Percentiles rank a stretch among this genome's conserved stretches.
Evolutionary conservation across 2,113 vertebrate species (phyloP).

Genomic region (Phrynocephalus versicolor): DNA sequence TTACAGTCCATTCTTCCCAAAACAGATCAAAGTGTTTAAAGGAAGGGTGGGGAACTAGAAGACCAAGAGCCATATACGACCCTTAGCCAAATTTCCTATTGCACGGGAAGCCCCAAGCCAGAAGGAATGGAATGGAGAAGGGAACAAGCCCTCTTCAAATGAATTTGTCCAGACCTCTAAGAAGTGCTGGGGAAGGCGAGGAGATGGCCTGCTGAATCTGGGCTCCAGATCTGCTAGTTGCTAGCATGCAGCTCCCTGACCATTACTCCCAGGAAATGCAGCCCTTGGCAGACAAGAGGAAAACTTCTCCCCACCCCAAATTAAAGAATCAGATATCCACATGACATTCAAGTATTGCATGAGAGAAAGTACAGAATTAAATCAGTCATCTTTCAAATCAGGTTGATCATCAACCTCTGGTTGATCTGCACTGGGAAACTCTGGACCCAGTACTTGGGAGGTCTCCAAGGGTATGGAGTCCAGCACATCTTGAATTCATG

Average conservation of each 20-base stretch:
- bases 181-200: background rate
- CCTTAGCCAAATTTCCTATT: background rate
- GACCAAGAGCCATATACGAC: background rate
- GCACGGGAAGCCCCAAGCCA: background rate
- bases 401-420: conserved; percentile 60
- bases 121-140: too few relatives aligned
- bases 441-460: conserved; percentile 60
- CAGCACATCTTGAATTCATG: conserved; percentile 65
- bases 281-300: background rate
- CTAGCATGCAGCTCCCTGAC: background rate
- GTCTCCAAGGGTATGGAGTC: conserved; percentile 59
- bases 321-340: conserved; percentile 45
- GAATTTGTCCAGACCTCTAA: background rate
- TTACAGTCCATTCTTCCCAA: conserved; percentile 74
- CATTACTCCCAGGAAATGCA: background rate
- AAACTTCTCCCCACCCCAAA: background rate
- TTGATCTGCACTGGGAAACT: conserved; percentile 62
- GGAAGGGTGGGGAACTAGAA: background rate
- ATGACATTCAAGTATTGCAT: conserved; percentile 60
- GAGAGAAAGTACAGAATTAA: conserved; percentile 67
- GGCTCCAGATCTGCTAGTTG: background rate
- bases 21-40: conserved; percentile 56
- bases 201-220: background rate
- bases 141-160: background rate
- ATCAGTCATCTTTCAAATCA: conserved; percentile 59